Base-by-base conservation (phyloP, 2,888 invertebrate species). In the Andrena flavipes region DNA sequence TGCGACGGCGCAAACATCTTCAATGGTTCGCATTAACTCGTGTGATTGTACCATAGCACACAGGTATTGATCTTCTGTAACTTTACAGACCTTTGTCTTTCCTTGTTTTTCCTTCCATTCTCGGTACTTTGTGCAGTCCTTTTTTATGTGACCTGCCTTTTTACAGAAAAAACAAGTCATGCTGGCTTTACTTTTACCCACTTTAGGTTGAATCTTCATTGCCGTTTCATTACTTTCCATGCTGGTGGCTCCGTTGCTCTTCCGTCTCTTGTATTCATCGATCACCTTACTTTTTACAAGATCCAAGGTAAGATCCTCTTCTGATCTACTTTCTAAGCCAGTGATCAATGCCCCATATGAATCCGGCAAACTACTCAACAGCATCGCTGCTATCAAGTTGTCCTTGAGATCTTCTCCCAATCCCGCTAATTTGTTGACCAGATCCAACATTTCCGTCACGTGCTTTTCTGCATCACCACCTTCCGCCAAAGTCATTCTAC, bases 281-380 rank as follows among this genome's bases (percentile, higher is more conserved):
- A 65, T 65, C 10, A 65, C 20, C n/a, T 29, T 65, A 16, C 65
- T 29, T 29, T 65, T 65, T 16, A 65, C 49, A 8, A 65, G 8
- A n/a, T 29, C n/a, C 29, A 49, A 16, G 16, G 48, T 65, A 49
- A 65, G 49, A 3, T 65, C n/a, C 2, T 49, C 26, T 1, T 65
- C 29, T 3, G 3, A 29, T 3, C 65, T 23, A 4, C 49, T 65
- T 16, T 65, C 65, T 16, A 65, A 29, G 26, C 49, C 16, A 5
- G 26, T 49, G 29, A 65, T 65, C 16, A 65, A 26, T 59, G 29
- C 26, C 26, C 29, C 29, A 26, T 59, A 59, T 0, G 59, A 59
- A 29, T 59, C 29, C 16, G 64, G 48, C 7, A 65, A n/a, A 29
- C 49, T 49, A 29, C 29, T 49, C 2, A 65, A 29, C 4, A 65